A percentile compares a stretch with the other conserved stretches of the same genome.
These are phyloP conservation scores for Megalopta genalis DNA, from an alignment of 1,140 invertebrate species.

Conservation along the genomic window DNA sequence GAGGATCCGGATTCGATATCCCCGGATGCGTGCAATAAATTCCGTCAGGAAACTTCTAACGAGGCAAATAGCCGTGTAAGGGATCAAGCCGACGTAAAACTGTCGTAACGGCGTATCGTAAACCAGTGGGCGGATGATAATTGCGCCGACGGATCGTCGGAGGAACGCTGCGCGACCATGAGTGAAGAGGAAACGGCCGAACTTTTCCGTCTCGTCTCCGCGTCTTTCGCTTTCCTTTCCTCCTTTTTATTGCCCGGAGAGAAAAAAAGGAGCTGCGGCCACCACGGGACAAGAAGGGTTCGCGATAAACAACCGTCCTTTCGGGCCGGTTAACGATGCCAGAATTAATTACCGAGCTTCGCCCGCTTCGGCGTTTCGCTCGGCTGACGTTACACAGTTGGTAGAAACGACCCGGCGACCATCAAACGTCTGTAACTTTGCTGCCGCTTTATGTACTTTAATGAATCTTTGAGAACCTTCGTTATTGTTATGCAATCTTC, in stretches of 20 bases:
- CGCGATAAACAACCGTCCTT: background rate
- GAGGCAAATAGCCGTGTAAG: slow-evolving; percentile 6
- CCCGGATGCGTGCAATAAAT: background rate
- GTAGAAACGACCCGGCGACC: too few species aligned
- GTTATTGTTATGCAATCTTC: too few species aligned
- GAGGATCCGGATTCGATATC: slow-evolving; percentile 8
- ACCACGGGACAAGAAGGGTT: too few species aligned
- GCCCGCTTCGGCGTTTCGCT: background rate
- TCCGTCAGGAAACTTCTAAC: slow-evolving; percentile 9
- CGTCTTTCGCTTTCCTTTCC: background rate
- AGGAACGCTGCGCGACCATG: background rate
- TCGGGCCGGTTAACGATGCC: background rate
- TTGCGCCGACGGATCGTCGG: background rate
- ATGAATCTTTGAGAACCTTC: too few species aligned
- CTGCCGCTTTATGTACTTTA: too few species aligned
- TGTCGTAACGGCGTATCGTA: slow-evolving; percentile 6
- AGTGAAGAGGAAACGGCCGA: background rate
- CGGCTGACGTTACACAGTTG: background rate
- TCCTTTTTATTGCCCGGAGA: background rate
- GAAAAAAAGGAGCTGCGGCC: too few species aligned
- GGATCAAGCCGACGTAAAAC: slow-evolving; percentile 11
- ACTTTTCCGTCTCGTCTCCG: background rate
- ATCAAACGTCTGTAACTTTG: too few species aligned
- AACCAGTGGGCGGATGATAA: slow-evolving; percentile 13
- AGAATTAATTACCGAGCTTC: slow-evolving; percentile 7